Evolutionary conservation across 2,113 vertebrate species (phyloP).

Genomic region (Salminus brasiliensis): DNA sequence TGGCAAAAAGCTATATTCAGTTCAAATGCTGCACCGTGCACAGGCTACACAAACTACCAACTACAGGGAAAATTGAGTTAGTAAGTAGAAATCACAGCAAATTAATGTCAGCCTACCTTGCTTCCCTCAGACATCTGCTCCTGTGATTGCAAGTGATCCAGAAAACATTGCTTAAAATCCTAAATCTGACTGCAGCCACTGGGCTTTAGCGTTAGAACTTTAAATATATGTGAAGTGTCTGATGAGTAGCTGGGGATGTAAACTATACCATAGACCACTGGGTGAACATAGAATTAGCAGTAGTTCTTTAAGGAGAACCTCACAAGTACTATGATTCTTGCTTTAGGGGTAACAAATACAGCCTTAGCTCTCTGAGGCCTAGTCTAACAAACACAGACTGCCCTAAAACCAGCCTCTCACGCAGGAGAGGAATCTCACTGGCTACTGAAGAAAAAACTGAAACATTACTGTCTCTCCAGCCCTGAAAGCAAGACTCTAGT

Average conservation of each 20-base stretch:
- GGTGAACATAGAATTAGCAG: not conserved
- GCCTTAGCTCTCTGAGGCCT: not conserved
- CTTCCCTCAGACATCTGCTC: constrained; percentile 79
- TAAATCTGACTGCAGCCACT: constrained; percentile 40
- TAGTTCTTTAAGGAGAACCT: too few relatives aligned
- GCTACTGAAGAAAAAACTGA: not conserved
- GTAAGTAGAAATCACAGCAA: constrained; percentile 43
- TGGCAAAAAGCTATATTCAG: constrained; percentile 37
- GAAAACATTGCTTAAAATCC: constrained; percentile 78
- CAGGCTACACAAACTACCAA: constrained; percentile 46
- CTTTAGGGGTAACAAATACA: not conserved
- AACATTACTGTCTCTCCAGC: not conserved
- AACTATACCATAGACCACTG: not conserved
- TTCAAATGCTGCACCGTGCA: constrained; percentile 58
- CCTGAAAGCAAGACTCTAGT: not conserved
- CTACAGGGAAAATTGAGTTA: constrained; percentile 40
- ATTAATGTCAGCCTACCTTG: constrained; percentile 71
- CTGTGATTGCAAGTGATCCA: constrained; percentile 82
- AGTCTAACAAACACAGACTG: constrained; percentile 24
- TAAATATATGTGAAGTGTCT: not conserved
- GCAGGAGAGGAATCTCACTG: constrained; percentile 31
- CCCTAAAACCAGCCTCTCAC: constrained; percentile 27
- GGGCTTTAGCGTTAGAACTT: constrained; percentile 24
- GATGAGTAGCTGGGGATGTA: not conserved
- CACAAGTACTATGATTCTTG: not conserved